Evolutionary conservation across 2,797 vertebrate genomes (phyloP).

Genomic region (Potorous gilbertii): DNA sequence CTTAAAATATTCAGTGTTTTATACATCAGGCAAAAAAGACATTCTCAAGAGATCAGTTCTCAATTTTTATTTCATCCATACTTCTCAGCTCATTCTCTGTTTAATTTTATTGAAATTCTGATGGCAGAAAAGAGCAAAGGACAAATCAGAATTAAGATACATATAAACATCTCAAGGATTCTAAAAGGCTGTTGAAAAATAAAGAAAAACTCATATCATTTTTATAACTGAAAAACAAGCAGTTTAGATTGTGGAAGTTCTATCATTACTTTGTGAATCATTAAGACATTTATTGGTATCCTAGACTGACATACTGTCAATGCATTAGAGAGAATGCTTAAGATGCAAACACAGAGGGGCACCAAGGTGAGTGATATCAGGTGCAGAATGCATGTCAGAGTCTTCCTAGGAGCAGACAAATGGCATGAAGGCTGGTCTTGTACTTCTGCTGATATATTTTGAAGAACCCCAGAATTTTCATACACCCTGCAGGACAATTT

Average conservation of each 20-base stretch:
- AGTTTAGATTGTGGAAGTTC: background rate
- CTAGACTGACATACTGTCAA: background rate
- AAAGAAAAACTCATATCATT: background rate
- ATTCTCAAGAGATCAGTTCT: background rate
- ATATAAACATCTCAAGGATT: background rate
- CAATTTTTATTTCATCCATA: background rate
- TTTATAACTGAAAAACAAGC: background rate
- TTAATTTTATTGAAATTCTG: background rate
- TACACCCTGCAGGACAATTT: background rate
- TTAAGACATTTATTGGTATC: background rate
- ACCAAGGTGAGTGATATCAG: background rate
- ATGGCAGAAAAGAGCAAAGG: background rate
- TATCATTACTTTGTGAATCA: background rate
- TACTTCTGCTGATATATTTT: background rate
- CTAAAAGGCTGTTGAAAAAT: background rate
- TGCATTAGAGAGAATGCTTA: background rate
- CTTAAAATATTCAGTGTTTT: background rate
- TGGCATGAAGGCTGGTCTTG: background rate
- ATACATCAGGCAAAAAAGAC: background rate
- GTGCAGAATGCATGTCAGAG: background rate
- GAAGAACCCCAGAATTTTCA: background rate
- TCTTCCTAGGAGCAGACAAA: background rate
- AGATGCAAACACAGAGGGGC: background rate
- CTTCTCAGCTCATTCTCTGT: background rate
- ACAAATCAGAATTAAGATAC: background rate